A percentile compares a stretch with the other conserved stretches of the same genome.
phyloP scores from a whole-genome alignment of 2,888 invertebrate species.

The Ectobius pallidus region DNA sequence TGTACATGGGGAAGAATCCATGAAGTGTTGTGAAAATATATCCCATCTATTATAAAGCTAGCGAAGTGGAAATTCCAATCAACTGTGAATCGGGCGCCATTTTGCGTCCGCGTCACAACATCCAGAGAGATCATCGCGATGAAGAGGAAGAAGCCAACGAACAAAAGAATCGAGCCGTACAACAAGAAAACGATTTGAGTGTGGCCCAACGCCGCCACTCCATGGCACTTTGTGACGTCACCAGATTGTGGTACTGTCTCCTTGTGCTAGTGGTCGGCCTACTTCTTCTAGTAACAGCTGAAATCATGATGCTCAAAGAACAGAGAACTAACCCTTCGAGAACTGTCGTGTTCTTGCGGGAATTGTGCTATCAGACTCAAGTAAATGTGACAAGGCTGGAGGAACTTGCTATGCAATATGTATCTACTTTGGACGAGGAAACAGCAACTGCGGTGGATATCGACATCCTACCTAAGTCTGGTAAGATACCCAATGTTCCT shows the following conservation, averaged over 20 bases:
- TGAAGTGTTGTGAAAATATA: no score
- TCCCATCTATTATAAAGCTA: no score
- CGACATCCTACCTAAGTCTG: slow-evolving; percentile 13
- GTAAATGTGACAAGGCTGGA: slow-evolving; percentile 13
- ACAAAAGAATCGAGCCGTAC: background rate
- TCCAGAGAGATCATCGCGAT: background rate
- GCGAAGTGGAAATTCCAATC: background rate
- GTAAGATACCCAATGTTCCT: background rate
- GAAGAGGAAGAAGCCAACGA: slow-evolving; percentile 9
- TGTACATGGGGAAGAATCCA: no score
- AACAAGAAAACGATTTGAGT: background rate
- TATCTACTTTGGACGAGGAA: background rate
- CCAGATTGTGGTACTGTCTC: slow-evolving; percentile 17
- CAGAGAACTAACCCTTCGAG: background rate
- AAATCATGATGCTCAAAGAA: background rate
- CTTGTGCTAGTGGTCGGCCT: slow-evolving; percentile 21
- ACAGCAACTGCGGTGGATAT: background rate
- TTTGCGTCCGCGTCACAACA: background rate
- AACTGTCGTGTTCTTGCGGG: slow-evolving; percentile 22
- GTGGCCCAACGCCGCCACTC: slow-evolving; percentile 22
- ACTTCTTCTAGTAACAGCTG: slow-evolving; percentile 24
- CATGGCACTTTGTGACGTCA: slow-evolving; percentile 31
- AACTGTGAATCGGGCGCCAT: background rate
- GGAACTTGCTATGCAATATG: background rate
- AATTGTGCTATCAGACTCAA: slow-evolving; percentile 14